Conservation (phyloP, 2,797 vertebrate genomes). For the Amniataba percoides region DNA sequence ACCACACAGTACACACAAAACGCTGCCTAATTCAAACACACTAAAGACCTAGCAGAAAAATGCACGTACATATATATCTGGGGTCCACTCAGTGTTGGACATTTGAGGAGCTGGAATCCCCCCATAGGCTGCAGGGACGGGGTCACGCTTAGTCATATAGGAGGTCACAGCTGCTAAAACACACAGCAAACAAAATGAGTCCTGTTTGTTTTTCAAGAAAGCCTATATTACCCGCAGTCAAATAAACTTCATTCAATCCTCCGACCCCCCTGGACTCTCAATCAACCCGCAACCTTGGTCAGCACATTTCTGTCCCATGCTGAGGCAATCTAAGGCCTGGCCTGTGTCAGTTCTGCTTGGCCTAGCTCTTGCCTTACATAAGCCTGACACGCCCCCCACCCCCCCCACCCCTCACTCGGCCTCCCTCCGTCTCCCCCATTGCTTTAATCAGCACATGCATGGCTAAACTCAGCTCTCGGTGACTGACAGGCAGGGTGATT, state of each 20-base stretch:
- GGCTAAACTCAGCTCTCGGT: constrained; percentile 54
- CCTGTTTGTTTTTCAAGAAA: constrained; percentile 80
- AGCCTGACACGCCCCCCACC: constrained; percentile 32
- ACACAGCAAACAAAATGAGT: constrained; percentile 76
- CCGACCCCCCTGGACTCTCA: constrained; percentile 46
- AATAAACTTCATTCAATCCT: constrained; percentile 70
- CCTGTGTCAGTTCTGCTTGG: constrained; percentile 71
- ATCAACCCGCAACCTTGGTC: constrained; percentile 69
- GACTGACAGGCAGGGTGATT: constrained; percentile 45
- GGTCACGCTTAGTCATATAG: constrained; percentile 66
- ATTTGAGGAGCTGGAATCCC: constrained; percentile 64
- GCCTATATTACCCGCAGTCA: constrained; percentile 72
- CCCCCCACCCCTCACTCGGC: background rate
- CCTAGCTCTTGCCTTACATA: constrained; percentile 70
- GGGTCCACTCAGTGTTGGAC: constrained; percentile 36
- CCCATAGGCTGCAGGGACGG: constrained; percentile 39
- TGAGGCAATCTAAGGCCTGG: constrained; percentile 70
- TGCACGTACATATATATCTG: background rate
- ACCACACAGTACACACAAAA: constrained; percentile 3
- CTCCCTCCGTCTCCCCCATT: constrained; percentile 18
- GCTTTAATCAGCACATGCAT: constrained; percentile 68
- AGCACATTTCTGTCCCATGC: constrained; percentile 75
- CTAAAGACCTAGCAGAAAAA: background rate
- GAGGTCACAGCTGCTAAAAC: constrained; percentile 82
- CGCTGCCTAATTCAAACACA: constrained; percentile 21